Percentiles rank a stretch among this genome's conserved stretches.
Evolutionary conservation across 2,888 invertebrate genomes (phyloP).

Genomic region (Cephus rjabovi): DNA sequence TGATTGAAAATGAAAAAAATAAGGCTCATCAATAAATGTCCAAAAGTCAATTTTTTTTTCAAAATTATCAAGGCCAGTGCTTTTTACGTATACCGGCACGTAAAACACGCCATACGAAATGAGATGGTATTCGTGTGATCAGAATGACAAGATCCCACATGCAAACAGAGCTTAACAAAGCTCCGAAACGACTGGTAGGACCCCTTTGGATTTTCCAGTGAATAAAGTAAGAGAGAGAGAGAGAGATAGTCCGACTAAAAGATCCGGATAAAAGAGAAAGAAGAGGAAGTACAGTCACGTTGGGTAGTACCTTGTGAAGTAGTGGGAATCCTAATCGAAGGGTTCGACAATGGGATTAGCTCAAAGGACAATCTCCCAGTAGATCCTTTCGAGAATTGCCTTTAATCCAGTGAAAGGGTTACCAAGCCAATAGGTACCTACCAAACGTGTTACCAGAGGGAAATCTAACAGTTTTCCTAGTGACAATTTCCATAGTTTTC

Average conservation of each 20-base stretch:
- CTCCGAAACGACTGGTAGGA: no score
- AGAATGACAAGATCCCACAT: no score
- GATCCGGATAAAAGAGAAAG: neutral
- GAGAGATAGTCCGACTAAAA: neutral
- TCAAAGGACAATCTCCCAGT: neutral
- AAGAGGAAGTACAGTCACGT: neutral
- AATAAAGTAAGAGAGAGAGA: neutral
- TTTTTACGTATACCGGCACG: constrained; percentile 43
- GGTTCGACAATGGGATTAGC: neutral
- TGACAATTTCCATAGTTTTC: neutral
- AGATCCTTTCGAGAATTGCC: neutral
- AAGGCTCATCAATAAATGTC: constrained; percentile 29
- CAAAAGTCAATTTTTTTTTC: constrained; percentile 36
- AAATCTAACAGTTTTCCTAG: neutral
- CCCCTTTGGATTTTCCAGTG: neutral
- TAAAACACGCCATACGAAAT: constrained; percentile 46
- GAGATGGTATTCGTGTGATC: constrained; percentile 47
- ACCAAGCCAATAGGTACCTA: neutral
- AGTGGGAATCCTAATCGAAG: neutral
- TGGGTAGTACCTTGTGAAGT: neutral
- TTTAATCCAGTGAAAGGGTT: neutral
- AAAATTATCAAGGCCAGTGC: constrained; percentile 38
- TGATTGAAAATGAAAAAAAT: no score
- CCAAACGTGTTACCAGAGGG: neutral
- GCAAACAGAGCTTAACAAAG: no score